A percentile compares a stretch with the other conserved stretches of the same genome.
These are phyloP conservation scores for Neoniphon sammara DNA, from an alignment of 2,797 vertebrate species.

Conservation along the genomic window DNA sequence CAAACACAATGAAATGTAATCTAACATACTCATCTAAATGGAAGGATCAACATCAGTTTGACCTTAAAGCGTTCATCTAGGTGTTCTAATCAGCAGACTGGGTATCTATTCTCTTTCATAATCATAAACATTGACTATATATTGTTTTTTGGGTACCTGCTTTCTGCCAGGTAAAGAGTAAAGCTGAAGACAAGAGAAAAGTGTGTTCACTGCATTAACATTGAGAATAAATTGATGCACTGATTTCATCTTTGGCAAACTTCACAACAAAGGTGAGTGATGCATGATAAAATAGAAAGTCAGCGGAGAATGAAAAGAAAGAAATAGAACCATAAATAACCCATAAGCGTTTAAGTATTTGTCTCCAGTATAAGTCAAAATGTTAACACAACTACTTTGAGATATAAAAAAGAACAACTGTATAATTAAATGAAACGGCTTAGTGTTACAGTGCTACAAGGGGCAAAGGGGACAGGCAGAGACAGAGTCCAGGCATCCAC, in stretches of 20 bases:
- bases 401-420: background rate
- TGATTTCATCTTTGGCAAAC: background rate
- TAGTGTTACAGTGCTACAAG: too few species aligned
- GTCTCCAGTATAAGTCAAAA: too few species aligned
- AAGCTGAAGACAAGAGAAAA: background rate
- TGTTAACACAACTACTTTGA: too few species aligned
- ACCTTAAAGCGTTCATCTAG: background rate
- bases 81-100: background rate
- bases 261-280: background rate
- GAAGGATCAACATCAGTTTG: background rate
- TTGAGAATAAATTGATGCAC: too few species aligned
- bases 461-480: conserved; percentile 26
- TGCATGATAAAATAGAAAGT: too few species aligned
- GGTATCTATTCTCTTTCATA: background rate
- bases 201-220: background rate
- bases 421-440: conserved; percentile 34
- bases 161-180: background rate
- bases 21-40: too few species aligned
- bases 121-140: background rate
- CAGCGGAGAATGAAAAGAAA: too few species aligned
- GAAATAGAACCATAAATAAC: too few species aligned
- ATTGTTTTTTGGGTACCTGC: background rate
- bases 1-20: background rate
- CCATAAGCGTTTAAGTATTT: too few species aligned
- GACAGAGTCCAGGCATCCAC: conserved; percentile 36